Base-by-base conservation (phyloP, 2,113 vertebrate genomes). In the Alosa alosa region DNA sequence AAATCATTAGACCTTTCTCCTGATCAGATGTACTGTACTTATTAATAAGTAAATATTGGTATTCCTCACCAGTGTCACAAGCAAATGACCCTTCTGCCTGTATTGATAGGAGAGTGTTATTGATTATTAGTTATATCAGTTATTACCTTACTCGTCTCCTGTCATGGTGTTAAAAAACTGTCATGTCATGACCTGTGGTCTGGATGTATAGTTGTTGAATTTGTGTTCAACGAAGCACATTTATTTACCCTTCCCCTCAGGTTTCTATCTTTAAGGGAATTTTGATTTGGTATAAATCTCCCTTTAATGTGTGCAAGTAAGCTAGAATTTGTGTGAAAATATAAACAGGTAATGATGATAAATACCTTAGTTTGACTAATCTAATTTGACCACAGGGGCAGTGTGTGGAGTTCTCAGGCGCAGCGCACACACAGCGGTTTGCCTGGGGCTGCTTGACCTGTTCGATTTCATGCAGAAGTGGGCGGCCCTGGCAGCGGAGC, bases 391-490 rank as follows among this genome's bases (percentile, higher is more conserved):
- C 64, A 36, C 64, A 36, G 64, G 64, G 64, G 36, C 31, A 36
- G 8, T 72, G 64, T 3, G 64, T 36, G 64, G 64, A 13, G n/a
- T 72, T 36, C 1, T 2, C 9, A 10, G n/a, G 25, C 5, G 31
- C 6, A 36, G 25, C 3, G 10, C 36, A 31, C n/a, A 72, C 3
- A 25, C 64, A 72, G 25, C 8, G 64, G 20, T 9, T 64, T 64
- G 20, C n/a, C 64, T 31, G 25, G 64, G 31, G n/a, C n/a, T 64
- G 57, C 57, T 64, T 72, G 64, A 18, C 52, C 52, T 82, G 55
- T 85, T 64, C 83, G 22, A 49, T 82, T 89, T 87, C 88, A 60
- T 25, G 52, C 86, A 85, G 25, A 72, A 31, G 64, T 72, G 64
- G 83, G 68, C 82, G 41, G 84, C 39, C 72, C 64, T 44, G 36